These are phyloP conservation scores for Ophion costatus DNA, from an alignment of 2,888 invertebrate species.

Conservation along the genomic window DNA sequence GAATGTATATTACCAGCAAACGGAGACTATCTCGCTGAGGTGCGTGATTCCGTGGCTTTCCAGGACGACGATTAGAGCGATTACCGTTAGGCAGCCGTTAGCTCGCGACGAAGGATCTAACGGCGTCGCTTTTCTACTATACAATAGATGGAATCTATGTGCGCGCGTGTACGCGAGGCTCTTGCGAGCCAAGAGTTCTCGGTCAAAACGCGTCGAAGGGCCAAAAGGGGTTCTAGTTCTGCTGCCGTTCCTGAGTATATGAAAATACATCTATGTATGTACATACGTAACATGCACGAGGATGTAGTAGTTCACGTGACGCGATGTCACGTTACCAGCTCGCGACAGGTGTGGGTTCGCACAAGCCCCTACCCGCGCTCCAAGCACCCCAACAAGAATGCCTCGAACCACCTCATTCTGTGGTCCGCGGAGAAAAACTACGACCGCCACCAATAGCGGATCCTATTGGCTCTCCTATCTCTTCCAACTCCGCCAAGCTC, in stretches of 20 bases:
- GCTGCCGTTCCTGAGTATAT: slow-evolving; percentile 30
- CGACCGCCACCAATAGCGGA: background rate
- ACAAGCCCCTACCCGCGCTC: slow-evolving; percentile 56
- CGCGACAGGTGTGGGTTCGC: slow-evolving; percentile 68
- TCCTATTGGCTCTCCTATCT: background rate
- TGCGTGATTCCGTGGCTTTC: slow-evolving; percentile 69
- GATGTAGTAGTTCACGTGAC: slow-evolving; percentile 72
- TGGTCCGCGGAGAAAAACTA: slow-evolving; percentile 12
- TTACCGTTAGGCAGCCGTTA: slow-evolving; percentile 70
- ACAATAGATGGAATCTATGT: slow-evolving; percentile 41
- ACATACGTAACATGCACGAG: background rate
- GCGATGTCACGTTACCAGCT: slow-evolving; percentile 78
- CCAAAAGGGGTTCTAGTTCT: slow-evolving; percentile 55
- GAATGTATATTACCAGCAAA: slow-evolving; percentile 21
- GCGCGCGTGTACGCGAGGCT: slow-evolving; percentile 7
- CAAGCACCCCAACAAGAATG: slow-evolving; percentile 16
- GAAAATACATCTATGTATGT: background rate
- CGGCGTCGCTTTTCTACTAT: slow-evolving; percentile 45
- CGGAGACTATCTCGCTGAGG: slow-evolving; percentile 52
- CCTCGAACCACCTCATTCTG: slow-evolving; percentile 6
- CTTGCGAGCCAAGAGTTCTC: background rate
- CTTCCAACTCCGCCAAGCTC: background rate
- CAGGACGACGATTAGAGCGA: slow-evolving; percentile 76
- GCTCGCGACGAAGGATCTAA: slow-evolving; percentile 62
- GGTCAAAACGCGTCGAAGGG: background rate